These are phyloP conservation scores for Clusia tigrina DNA, from an alignment of 2,888 invertebrate genomes.

Conservation along the genomic window DNA sequence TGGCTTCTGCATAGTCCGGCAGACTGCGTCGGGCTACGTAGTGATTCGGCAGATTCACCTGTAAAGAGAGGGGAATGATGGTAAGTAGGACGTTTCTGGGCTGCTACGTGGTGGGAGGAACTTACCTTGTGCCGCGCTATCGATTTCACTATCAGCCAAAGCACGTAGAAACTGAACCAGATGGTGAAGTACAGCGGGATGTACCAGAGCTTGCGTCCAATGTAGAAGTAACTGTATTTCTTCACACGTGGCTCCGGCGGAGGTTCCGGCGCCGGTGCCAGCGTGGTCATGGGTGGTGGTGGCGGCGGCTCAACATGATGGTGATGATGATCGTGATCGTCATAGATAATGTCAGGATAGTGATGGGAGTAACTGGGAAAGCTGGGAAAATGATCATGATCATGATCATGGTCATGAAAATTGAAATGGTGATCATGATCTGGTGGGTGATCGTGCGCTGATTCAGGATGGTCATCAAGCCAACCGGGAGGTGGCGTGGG, in stretches of 20 bases:
- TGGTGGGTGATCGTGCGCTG: conserved; percentile 37
- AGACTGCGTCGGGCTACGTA: conserved; percentile 54
- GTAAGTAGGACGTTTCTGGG: no score
- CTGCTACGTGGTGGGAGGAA: not conserved
- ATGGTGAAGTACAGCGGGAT: conserved; percentile 76
- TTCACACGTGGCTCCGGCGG: conserved; percentile 65
- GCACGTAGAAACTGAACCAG: conserved; percentile 70
- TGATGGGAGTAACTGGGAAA: conserved; percentile 36
- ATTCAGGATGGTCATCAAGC: conserved; percentile 53
- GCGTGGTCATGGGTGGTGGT: conserved; percentile 46
- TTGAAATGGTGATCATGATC: conserved; percentile 47
- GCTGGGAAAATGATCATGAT: conserved; percentile 37
- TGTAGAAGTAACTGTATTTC: conserved; percentile 74
- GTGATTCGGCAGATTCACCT: conserved; percentile 64
- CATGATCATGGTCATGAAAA: conserved; percentile 53
- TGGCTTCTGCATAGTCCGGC: conserved; percentile 42
- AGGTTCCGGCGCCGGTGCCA: conserved; percentile 51
- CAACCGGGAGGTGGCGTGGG: conserved; percentile 62
- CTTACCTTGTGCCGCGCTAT: conserved; percentile 73
- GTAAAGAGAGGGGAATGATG: no score
- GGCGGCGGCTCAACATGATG: conserved; percentile 52
- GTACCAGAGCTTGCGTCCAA: conserved; percentile 76
- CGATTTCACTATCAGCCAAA: conserved; percentile 72
- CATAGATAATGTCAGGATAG: conserved; percentile 44
- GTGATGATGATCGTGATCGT: conserved; percentile 43